Percentiles rank a stretch among this genome's conserved stretches.
Evolutionary conservation across 2,888 invertebrate genomes (phyloP).

Genomic region (Acanthococcus lagerstroemiae): DNA sequence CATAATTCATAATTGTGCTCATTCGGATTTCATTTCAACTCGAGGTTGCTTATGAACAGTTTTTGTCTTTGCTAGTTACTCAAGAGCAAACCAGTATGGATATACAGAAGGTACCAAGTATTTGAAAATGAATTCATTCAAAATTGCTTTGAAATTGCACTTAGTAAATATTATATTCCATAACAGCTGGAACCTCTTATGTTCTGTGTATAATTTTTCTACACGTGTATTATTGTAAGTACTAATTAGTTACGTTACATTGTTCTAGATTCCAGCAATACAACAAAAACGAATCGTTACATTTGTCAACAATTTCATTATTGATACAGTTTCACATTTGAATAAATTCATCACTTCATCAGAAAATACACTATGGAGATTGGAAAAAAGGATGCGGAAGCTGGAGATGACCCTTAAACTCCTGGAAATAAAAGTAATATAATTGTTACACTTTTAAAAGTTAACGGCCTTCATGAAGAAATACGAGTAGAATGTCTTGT

Average conservation of each 20-base stretch:
- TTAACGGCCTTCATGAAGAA: no score
- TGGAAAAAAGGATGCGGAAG: constrained; percentile 74
- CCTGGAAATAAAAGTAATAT: constrained; percentile 79
- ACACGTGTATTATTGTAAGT: not conserved
- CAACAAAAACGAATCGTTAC: constrained; percentile 83
- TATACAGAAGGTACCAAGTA: not conserved
- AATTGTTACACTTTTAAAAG: no score
- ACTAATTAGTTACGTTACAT: not conserved
- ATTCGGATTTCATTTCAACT: not conserved
- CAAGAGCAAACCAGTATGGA: not conserved
- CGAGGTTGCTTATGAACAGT: not conserved
- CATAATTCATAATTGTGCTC: no score
- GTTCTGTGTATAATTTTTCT: not conserved
- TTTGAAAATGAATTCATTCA: no score
- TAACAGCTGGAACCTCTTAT: not conserved
- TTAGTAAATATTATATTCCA: not conserved
- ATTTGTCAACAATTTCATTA: constrained; percentile 84
- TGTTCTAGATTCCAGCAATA: constrained; percentile 64
- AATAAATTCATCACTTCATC: constrained; percentile 79
- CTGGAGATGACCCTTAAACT: constrained; percentile 77
- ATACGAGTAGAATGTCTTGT: no score
- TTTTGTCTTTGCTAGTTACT: not conserved
- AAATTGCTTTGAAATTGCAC: not conserved
- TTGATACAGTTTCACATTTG: constrained; percentile 73
- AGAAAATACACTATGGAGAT: constrained; percentile 71